Evolutionary conservation across 2,888 invertebrate species (phyloP).

Genomic region (Luperina testacea): DNA sequence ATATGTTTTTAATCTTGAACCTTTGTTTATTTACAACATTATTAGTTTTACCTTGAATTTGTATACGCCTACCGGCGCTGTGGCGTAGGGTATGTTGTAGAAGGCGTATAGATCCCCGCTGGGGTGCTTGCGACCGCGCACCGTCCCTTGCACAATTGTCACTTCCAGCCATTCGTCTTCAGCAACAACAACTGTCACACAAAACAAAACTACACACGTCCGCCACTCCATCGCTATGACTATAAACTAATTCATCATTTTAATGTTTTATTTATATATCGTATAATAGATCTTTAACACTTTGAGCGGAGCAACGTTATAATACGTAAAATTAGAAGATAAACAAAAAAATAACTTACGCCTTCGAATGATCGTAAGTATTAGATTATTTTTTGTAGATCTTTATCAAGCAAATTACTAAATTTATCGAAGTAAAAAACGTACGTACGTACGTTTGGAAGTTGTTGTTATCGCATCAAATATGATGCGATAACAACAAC

Average conservation of each 20-base stretch:
- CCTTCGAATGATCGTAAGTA: no score
- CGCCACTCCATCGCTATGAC: slow-evolving; percentile 18
- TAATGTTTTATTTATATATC: no score
- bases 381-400: no score
- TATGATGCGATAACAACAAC: neutral
- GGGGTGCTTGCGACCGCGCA: slow-evolving; percentile 69
- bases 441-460: no score
- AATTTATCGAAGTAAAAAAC: neutral
- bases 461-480: no score
- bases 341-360: no score
- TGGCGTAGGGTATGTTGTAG: slow-evolving; percentile 76
- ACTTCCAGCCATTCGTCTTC: slow-evolving; percentile 59
- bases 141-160: slow-evolving; percentile 66
- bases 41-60: slow-evolving; percentile 70
- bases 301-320: no score
- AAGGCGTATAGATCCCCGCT: slow-evolving; percentile 67
- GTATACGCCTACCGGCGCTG: slow-evolving; percentile 69
- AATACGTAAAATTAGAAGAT: no score
- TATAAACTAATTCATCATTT: neutral
- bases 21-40: no score
- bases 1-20: no score
- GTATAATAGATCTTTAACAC: no score
- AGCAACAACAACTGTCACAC: slow-evolving; percentile 5
- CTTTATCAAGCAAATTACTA: no score
- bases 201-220: slow-evolving; percentile 18